Evolutionary conservation across 2,888 invertebrate species (phyloP), one percentile per base, ranked within the genome.

Genomic region (Oasisia sp.): DNA sequence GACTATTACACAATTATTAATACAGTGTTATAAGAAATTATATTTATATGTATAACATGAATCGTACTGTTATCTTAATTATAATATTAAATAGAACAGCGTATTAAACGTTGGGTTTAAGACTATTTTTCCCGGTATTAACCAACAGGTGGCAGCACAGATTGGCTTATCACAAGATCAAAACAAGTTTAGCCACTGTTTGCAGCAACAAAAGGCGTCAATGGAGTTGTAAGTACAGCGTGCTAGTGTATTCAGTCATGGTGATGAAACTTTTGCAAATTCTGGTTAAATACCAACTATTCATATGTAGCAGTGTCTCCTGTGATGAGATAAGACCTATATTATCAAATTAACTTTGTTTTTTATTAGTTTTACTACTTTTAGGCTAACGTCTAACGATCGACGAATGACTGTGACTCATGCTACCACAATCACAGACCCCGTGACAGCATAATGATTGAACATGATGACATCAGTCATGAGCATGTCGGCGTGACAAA

Each of bases 141-240:
- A 74, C 74, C 74, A 74, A 74, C 27, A 74, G 74, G 74, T 74
- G 74, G 74, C 74, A 74, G 74, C 74, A 74, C 74, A 74, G 2
- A n/a, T 74, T 74, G 74, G 14, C 74, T 50, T 12, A 50, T 50
- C 9, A 27, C 74, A 19, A 19, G n/a, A 74, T 74, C 74, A 74
- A 74, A 74, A 74, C 74, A 74, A 74, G 27, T 27, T 38, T 27
- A n/a, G 27, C 27, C 9, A 14, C 50, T 50, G 27, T 27, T 74
- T 58, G 5, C 58, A 58, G 3, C 74, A 19, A 19, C 14, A 74
- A 74, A 74, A 12, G 27, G 3, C 7, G 74, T 74, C 74, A 27
- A 74, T 74, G 74, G 74, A 74, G 74, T 74, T 74, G 74, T 74
- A 74, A 74, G 74, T 74, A 74, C 74, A 74, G n/a, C 27, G 27